phyloP scores from a whole-genome alignment of 2,888 invertebrate genomes.

The Campopleginae sp. region DNA sequence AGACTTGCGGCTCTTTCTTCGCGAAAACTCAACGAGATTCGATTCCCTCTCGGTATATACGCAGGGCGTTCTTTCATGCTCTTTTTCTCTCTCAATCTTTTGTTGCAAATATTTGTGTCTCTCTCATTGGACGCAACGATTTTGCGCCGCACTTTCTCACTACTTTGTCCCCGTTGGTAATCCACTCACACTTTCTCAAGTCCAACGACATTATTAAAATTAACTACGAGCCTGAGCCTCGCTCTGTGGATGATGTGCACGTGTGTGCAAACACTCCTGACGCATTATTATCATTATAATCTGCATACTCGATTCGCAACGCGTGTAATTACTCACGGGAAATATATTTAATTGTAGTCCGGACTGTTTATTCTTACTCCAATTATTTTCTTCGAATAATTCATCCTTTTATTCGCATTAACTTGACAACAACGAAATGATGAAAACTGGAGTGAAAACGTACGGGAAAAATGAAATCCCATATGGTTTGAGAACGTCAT shows the following conservation, averaged over 20 bases:
- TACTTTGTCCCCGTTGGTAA: constrained; percentile 49
- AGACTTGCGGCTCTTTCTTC: constrained; percentile 59
- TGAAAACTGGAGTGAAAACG: background rate
- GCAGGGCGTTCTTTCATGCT: constrained; percentile 44
- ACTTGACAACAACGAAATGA: background rate
- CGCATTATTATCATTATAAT: constrained; percentile 31
- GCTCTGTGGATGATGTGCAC: background rate
- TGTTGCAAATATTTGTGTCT: constrained; percentile 25
- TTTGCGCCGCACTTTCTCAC: constrained; percentile 57
- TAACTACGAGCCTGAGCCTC: background rate
- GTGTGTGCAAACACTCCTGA: background rate
- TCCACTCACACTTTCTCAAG: constrained; percentile 30
- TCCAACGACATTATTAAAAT: constrained; percentile 41
- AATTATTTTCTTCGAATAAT: background rate
- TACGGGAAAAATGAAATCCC: background rate
- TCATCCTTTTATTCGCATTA: background rate
- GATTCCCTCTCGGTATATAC: constrained; percentile 20
- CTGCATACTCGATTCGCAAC: constrained; percentile 44
- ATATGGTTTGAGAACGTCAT: too few relatives aligned
- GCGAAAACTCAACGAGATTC: constrained; percentile 62
- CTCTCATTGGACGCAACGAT: constrained; percentile 22
- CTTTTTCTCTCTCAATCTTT: constrained; percentile 46
- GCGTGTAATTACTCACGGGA: constrained; percentile 35
- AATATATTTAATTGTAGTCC: constrained; percentile 8
- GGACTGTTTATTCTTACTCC: background rate